These are phyloP conservation scores for Melitaea cinxia DNA, from an alignment of 1,140 invertebrate species.

Conservation along the genomic window DNA sequence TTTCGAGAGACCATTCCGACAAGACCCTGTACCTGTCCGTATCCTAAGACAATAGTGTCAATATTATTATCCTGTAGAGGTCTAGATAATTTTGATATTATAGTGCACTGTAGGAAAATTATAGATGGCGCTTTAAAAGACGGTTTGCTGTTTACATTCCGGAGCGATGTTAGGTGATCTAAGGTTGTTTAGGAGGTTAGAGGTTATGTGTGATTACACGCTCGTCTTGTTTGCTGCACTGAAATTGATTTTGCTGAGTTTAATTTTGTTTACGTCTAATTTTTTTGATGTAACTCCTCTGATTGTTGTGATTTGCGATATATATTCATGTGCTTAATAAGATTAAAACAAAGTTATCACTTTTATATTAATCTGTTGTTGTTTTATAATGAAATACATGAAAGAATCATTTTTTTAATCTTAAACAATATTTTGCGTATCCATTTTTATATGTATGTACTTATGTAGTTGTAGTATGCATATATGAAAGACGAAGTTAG, in stretches of 20 bases:
- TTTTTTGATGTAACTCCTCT: slow-evolving; percentile 11
- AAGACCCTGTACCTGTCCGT: slow-evolving; percentile 33
- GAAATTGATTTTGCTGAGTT: slow-evolving; percentile 41
- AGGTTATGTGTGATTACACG: slow-evolving; percentile 74
- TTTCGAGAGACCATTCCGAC: slow-evolving; percentile 46
- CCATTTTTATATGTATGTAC: too few relatives aligned
- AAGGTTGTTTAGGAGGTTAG: slow-evolving; percentile 68
- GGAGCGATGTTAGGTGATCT: slow-evolving; percentile 66
- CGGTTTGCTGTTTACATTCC: slow-evolving; percentile 77
- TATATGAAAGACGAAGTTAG: too few relatives aligned
- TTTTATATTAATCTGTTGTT: too few relatives aligned
- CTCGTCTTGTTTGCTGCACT: slow-evolving; percentile 64
- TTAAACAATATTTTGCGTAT: too few relatives aligned
- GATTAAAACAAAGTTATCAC: too few relatives aligned
- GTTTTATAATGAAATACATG: too few relatives aligned
- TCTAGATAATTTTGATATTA: slow-evolving; percentile 58
- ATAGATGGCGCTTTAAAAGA: slow-evolving; percentile 78
- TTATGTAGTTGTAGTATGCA: too few relatives aligned
- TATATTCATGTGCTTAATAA: too few relatives aligned
- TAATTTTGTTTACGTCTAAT: slow-evolving; percentile 25
- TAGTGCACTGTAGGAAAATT: slow-evolving; percentile 73
- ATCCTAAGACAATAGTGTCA: slow-evolving; percentile 10
- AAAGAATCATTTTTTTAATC: too few relatives aligned
- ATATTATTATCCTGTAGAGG: slow-evolving; percentile 29
- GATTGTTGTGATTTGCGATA: background rate